Percentiles rank a stretch among this genome's conserved stretches.
Conservation (phyloP, 2,113 vertebrate species). For the Oreochromis aureus region DNA sequence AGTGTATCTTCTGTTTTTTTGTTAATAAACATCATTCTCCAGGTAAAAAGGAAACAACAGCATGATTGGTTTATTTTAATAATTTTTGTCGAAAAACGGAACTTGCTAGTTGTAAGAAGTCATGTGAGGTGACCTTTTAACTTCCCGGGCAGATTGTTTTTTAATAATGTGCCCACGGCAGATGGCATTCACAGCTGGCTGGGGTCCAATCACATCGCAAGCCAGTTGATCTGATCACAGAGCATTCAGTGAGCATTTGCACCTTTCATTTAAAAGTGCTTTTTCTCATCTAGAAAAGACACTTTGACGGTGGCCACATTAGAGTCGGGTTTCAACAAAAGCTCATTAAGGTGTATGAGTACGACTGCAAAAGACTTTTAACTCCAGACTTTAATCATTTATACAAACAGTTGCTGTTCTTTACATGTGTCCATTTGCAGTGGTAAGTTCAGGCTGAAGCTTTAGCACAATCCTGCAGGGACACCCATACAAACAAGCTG, state of each 20-base stretch:
- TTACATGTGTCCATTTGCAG: not conserved
- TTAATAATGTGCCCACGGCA: not conserved
- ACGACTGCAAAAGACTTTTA: not conserved
- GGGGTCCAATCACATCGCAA: not conserved
- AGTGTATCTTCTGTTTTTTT: not conserved
- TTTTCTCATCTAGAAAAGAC: not conserved
- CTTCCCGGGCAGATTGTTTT: not conserved
- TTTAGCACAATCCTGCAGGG: not conserved
- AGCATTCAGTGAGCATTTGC: not conserved
- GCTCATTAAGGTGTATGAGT: not conserved
- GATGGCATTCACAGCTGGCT: not conserved
- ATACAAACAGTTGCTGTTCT: not conserved
- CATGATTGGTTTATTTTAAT: not conserved
- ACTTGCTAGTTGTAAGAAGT: not conserved
- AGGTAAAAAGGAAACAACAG: not conserved
- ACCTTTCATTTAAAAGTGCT: not conserved
- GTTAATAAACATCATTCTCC: not conserved
- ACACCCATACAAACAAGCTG: not conserved
- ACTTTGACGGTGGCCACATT: not conserved
- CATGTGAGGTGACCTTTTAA: not conserved
- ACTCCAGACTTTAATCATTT: not conserved
- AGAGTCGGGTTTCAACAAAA: not conserved
- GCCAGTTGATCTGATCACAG: not conserved
- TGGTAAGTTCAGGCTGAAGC: not conserved
- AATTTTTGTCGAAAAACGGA: not conserved